Conservation (phyloP, 2,797 vertebrate species). For the Propithecus perrieri region DNA sequence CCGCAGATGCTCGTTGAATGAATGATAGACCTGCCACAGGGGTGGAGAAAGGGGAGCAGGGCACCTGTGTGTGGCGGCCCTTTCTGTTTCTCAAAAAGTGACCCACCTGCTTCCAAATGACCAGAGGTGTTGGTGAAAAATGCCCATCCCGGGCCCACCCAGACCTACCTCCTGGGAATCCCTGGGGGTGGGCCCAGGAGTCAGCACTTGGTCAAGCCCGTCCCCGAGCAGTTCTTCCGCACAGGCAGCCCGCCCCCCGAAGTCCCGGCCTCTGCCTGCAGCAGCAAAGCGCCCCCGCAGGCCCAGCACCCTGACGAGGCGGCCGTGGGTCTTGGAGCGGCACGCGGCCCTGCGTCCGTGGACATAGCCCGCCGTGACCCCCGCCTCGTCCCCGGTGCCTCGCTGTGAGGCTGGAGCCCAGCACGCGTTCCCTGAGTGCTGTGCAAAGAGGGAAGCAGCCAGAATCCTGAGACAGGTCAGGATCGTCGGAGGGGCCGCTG, state of each 20-base stretch:
- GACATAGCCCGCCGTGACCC: neutral
- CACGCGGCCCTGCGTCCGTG: neutral
- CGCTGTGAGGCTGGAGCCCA: neutral
- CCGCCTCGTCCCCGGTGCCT: neutral
- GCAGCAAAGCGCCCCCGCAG: no score
- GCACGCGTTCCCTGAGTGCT: rapidly evolving
- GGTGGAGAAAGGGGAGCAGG: neutral
- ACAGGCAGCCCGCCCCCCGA: neutral
- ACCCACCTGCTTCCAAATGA: neutral
- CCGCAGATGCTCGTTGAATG: neutral
- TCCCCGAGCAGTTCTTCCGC: neutral
- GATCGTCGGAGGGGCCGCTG: neutral
- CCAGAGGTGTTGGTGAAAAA: neutral
- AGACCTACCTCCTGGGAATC: neutral
- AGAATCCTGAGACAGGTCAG: neutral
- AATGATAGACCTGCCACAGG: neutral
- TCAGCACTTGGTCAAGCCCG: neutral
- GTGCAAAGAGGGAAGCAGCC: neutral
- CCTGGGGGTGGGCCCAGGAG: neutral
- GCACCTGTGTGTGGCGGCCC: neutral
- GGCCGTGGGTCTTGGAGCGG: no score
- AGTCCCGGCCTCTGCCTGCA: neutral
- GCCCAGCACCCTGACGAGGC: neutral
- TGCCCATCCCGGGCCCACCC: no score
- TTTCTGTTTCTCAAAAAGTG: neutral